Base-by-base conservation (phyloP, 2,797 vertebrate species). In the Psittacula derbiana region DNA sequence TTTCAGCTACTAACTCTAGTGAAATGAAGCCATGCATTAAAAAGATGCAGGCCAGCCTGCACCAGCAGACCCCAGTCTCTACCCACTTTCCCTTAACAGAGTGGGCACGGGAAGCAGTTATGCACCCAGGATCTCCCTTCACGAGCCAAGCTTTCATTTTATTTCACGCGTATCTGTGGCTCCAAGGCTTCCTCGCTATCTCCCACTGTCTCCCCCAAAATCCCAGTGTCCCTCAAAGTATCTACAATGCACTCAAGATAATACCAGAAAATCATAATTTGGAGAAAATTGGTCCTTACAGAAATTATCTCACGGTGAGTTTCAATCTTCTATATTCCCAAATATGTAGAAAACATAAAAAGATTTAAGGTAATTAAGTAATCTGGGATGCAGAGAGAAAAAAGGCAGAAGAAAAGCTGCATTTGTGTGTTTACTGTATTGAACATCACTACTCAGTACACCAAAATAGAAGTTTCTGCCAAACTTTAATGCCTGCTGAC, bases 241-340 rank as follows among this genome's bases (percentile, higher is more conserved):
- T 23, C 36, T 81, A 52, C 20, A 55, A 44, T 25, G 13, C 10
- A 24, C 11, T 50, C 44, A 69, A n/a, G 24, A 44, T 17, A 81
- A 65, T 61, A 74, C n/a, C 16, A 80, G 30, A 15, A 85, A 95
- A 82, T 57, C 21, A 23, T 50, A 81, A 92, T 74, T 80, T 49
- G 46, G 49, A 88, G 33, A 71, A 93, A 90, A 93, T 16, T 24
- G 75, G 50, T 31, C 52, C 49, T 86, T 65, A 38, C 44, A 93
- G 62, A 93, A 94, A 83, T 70, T 27, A 94, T 19, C 75, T 72
- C 61, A 92, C 46, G 65, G 20, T 1, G 4, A 93, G 33, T 73
- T 88, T 91, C 67, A 72, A 75, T 80, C 60, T 86, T 92, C n/a
- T 92, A 43, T 93, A 95, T 91, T 96, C 36, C 62, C 74, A 92